These are phyloP conservation scores for Atta texana DNA, from an alignment of 1,140 invertebrate species.

Conservation along the genomic window DNA sequence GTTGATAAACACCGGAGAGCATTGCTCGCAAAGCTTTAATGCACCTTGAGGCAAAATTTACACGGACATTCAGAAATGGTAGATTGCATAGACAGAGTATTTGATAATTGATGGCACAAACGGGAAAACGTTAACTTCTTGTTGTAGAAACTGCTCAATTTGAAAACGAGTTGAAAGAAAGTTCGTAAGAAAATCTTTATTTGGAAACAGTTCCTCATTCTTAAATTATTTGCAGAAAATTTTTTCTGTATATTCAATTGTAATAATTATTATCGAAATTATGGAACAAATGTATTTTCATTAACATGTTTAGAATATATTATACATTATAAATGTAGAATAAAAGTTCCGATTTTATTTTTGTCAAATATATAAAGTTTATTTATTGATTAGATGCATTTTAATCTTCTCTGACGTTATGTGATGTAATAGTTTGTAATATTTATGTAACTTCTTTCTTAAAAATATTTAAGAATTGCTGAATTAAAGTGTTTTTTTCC, in stretches of 20 bases:
- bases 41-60: conserved; percentile 29
- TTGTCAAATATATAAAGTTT: neutral
- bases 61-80: conserved; percentile 15
- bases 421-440: neutral
- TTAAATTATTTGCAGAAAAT: conserved; percentile 1
- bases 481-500: neutral
- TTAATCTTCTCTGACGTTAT: neutral
- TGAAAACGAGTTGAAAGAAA: neutral
- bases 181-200: neutral
- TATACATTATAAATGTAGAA: neutral
- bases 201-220: neutral
- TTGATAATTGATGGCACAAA: conserved; percentile 4
- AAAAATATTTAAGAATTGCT: neutral
- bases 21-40: conserved; percentile 48
- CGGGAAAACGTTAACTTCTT: neutral
- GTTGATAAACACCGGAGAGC: conserved; percentile 39
- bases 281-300: neutral
- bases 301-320: neutral
- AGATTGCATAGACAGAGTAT: conserved; percentile 30
- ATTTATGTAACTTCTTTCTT: neutral
- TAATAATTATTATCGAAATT: neutral
- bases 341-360: neutral
- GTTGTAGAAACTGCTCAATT: neutral
- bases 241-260: neutral
- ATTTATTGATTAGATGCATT: neutral